These are phyloP conservation scores for Theristicus caerulescens DNA, from an alignment of 2,113 vertebrate species.

Conservation along the genomic window DNA sequence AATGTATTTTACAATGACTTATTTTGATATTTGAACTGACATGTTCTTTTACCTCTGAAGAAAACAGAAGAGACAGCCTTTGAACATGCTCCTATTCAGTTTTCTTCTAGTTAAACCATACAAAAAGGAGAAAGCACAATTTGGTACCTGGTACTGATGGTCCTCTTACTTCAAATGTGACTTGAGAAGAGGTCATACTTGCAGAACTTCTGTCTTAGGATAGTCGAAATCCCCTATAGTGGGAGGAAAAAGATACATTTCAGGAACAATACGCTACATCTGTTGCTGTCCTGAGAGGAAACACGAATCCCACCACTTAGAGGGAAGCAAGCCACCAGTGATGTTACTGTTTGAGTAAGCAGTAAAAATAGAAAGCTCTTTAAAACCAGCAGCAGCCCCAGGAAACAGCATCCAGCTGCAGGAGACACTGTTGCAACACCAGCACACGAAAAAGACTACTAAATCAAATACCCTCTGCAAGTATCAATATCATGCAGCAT, in stretches of 20 bases:
- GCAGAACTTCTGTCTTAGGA: not conserved
- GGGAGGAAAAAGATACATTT: not conserved
- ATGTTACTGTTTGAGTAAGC: not conserved
- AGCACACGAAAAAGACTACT: not conserved
- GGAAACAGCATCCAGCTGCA: not conserved
- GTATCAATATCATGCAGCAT: not conserved
- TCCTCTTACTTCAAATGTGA: conserved; percentile 87
- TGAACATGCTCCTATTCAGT: not conserved
- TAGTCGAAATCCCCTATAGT: not conserved
- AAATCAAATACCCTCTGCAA: not conserved
- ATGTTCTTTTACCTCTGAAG: not conserved
- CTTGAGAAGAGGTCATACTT: conserved; percentile 84
- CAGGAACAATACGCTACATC: not conserved
- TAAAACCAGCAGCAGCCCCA: not conserved
- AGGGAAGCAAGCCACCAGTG: not conserved
- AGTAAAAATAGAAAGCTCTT: not conserved
- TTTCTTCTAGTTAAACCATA: not conserved
- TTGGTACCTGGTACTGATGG: conserved; percentile 83
- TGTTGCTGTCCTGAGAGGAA: not conserved
- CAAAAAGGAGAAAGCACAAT: not conserved
- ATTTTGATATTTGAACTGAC: not conserved
- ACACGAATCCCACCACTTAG: not conserved
- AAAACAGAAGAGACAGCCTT: not conserved
- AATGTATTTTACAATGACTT: not conserved
- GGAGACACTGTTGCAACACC: not conserved